Evolutionary conservation across 2,113 vertebrate species (phyloP).

Genomic region (Aythya baeri): DNA sequence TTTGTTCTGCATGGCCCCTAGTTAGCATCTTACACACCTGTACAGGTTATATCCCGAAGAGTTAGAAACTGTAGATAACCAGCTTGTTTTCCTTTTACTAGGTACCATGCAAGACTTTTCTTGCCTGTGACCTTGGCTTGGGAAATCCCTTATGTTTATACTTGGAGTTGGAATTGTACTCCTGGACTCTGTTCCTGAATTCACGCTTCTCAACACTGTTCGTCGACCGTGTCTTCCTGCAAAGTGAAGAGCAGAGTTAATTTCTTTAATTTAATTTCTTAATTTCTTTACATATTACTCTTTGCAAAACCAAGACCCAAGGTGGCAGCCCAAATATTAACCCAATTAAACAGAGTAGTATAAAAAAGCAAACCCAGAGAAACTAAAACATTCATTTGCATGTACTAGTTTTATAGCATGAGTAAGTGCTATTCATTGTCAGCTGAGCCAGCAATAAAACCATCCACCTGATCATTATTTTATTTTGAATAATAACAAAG

Average conservation of each 20-base stretch:
- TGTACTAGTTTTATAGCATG: background rate
- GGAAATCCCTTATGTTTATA: background rate
- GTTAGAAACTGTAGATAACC: background rate
- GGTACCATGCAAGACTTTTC: background rate
- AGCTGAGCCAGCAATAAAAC: background rate
- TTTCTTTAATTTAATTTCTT: background rate
- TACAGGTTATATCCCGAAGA: background rate
- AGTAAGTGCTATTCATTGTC: background rate
- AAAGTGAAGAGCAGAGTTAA: background rate
- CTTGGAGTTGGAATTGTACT: background rate
- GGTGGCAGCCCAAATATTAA: background rate
- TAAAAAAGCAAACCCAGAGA: slow-evolving; percentile 5
- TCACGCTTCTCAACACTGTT: background rate
- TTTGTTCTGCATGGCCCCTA: background rate
- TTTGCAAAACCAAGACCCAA: slow-evolving; percentile 2
- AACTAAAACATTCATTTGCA: slow-evolving; percentile 34
- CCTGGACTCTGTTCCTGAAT: background rate
- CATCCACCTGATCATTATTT: background rate
- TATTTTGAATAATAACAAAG: background rate
- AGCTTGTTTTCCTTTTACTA: background rate
- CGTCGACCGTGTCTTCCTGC: background rate
- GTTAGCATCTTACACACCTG: background rate
- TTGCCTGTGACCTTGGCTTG: background rate
- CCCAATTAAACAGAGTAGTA: background rate
- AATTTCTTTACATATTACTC: background rate